Conservation (phyloP, 2,888 invertebrate genomes). For the Lithophane socia region DNA sequence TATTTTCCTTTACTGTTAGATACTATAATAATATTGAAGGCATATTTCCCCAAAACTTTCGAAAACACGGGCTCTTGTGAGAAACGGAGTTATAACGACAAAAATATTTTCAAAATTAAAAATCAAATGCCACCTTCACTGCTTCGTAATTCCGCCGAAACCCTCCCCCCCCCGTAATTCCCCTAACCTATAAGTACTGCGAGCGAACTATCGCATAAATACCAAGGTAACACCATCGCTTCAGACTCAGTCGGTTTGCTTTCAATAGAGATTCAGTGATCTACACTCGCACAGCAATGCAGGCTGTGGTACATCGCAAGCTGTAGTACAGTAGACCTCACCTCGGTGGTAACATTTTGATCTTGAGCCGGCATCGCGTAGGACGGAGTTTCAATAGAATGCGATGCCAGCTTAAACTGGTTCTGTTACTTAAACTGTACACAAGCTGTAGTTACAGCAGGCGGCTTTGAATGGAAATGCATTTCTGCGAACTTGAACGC, state of each 20-base stretch:
- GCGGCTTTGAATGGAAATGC: neutral
- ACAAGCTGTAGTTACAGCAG: neutral
- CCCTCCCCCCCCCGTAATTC: no score
- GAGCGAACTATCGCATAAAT: neutral
- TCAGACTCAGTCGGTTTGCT: neutral
- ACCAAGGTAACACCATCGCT: neutral
- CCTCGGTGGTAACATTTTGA: neutral
- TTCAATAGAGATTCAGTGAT: conserved; percentile 10
- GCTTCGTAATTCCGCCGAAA: neutral
- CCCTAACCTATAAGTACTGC: neutral
- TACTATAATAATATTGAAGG: neutral
- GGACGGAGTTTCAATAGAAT: neutral
- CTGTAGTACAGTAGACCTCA: neutral
- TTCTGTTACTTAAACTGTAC: no score
- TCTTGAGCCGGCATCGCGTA: no score
- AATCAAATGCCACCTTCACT: neutral
- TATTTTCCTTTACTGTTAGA: neutral
- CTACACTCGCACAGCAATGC: neutral
- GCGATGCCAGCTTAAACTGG: neutral
- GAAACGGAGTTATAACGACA: neutral
- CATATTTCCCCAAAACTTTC: neutral
- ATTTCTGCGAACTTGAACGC: neutral
- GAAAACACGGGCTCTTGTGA: neutral
- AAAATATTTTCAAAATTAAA: neutral
- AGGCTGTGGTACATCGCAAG: neutral